A percentile compares a stretch with the other conserved stretches of the same genome.
Evolutionary conservation across 2,113 vertebrate species (phyloP).

Genomic region (Beaufortia kweichowensis): DNA sequence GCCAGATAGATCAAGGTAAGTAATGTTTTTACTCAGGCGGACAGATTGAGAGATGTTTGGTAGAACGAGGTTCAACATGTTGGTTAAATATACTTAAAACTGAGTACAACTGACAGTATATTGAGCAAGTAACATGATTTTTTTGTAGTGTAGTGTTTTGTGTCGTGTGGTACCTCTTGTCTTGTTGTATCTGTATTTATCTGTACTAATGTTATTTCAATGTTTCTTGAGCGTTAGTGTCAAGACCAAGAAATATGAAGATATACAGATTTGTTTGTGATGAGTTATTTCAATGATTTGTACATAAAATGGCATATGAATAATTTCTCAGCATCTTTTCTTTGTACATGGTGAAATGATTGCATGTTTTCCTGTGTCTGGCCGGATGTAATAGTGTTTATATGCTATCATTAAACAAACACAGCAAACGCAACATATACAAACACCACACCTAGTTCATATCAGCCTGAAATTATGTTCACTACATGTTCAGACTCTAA

Average conservation of each 20-base stretch:
- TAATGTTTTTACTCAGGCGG: background rate
- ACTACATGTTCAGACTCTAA: background rate
- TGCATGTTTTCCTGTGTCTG: background rate
- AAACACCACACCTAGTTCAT: background rate
- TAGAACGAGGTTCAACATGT: background rate
- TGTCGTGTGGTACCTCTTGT: background rate
- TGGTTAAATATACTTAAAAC: background rate
- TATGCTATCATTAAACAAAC: background rate
- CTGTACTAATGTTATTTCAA: background rate
- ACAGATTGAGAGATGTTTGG: background rate
- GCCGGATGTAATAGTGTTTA: background rate
- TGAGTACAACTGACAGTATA: background rate
- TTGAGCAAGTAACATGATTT: background rate
- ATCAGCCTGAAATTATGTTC: background rate
- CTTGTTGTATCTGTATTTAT: background rate
- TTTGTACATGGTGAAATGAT: background rate
- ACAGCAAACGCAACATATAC: background rate
- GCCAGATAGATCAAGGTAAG: constrained; percentile 30
- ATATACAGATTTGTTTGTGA: background rate
- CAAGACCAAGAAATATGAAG: background rate
- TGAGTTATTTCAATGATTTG: background rate
- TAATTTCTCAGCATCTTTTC: background rate
- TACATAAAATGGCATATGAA: background rate
- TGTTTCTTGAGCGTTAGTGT: background rate
- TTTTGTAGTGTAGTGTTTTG: background rate